These are phyloP conservation scores for Cichlasoma orientale DNA, from an alignment of 2,797 vertebrate genomes.

Conservation along the genomic window DNA sequence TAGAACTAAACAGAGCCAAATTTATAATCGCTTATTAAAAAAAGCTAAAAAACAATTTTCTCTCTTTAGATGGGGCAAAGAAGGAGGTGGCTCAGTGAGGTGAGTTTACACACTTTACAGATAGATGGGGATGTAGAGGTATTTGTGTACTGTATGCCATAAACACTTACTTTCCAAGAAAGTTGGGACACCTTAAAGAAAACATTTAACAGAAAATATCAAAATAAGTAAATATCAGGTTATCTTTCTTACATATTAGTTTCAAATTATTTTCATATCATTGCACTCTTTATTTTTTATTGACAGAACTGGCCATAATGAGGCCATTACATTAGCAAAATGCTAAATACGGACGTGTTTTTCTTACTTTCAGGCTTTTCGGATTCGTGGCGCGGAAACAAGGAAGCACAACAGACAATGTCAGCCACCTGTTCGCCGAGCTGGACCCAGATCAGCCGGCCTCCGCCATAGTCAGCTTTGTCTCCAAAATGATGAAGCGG, in stretches of 20 bases:
- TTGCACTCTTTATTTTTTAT: no score
- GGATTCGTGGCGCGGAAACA: constrained; percentile 97
- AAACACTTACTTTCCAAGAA: not conserved
- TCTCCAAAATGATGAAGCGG: constrained; percentile 91
- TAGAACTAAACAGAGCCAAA: fast-evolving
- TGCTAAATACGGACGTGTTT: not conserved
- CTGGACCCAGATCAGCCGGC: constrained; percentile 93
- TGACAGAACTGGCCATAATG: no score
- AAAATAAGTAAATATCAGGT: no score
- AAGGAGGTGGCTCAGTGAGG: constrained; percentile 88
- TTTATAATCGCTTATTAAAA: not conserved
- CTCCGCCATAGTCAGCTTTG: constrained; percentile 92
- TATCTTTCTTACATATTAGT: no score
- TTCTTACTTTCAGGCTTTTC: constrained; percentile 84
- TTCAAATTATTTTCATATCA: no score
- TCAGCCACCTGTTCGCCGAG: constrained; percentile 98
- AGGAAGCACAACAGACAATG: constrained; percentile 98
- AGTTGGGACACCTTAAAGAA: no score
- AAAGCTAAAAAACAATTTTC: not conserved
- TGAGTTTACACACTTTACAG: constrained; percentile 70
- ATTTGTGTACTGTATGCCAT: not conserved
- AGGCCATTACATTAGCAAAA: not conserved
- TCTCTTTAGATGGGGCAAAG: constrained; percentile 88
- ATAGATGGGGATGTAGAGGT: not conserved
- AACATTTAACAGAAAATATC: not conserved